Evolutionary conservation across 2,888 invertebrate species (phyloP).

Genomic region (Phengaris arion): DNA sequence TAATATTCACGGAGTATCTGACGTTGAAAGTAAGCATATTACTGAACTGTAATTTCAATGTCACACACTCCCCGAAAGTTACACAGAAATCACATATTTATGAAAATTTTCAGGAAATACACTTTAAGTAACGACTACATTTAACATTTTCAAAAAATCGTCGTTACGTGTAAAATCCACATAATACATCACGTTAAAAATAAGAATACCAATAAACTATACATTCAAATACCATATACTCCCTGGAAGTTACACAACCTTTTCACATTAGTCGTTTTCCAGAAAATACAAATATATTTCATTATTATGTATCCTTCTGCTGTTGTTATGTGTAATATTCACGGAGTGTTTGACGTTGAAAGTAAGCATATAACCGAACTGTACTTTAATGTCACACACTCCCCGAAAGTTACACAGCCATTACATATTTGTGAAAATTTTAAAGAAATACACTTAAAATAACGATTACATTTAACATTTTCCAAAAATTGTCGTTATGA

Average conservation of each 20-base stretch:
- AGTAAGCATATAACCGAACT: neutral
- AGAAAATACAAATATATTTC: too few species aligned
- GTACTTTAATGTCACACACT: neutral
- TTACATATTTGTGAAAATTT: too few species aligned
- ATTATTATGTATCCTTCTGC: constrained; percentile 39
- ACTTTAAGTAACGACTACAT: too few species aligned
- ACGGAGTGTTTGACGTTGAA: neutral
- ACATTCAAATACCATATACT: neutral
- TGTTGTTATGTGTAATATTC: constrained; percentile 57
- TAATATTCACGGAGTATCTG: neutral
- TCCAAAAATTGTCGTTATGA: neutral
- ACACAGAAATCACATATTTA: neutral
- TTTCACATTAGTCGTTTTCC: too few species aligned
- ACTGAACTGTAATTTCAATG: neutral
- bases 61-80: neutral
- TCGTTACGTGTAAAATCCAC: neutral
- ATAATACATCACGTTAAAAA: neutral
- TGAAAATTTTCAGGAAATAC: too few species aligned
- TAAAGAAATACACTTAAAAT: too few species aligned
- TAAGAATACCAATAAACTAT: neutral
- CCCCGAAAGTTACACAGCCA: neutral
- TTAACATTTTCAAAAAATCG: neutral
- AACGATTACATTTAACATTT: too few species aligned
- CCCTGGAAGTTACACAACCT: neutral
- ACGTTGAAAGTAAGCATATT: neutral